Evolutionary conservation across 2,797 vertebrate species (phyloP).

Genomic region (Gymnoscopelus braueri): DNA sequence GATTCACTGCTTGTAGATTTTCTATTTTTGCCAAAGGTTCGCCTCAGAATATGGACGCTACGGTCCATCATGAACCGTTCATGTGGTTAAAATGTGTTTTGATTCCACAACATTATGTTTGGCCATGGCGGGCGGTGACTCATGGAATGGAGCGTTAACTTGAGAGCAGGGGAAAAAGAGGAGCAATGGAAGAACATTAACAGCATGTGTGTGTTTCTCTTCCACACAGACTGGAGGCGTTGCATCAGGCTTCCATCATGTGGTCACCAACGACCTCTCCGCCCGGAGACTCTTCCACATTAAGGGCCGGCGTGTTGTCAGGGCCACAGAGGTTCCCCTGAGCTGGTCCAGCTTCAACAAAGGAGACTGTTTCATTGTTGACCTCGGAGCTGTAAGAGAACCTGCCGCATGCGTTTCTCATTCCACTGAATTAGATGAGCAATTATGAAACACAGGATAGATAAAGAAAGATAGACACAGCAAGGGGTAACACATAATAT

Average conservation of each 20-base stretch:
- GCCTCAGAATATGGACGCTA: neutral
- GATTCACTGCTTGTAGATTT: no score
- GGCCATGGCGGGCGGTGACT: conserved; percentile 17
- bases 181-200: conserved; percentile 5
- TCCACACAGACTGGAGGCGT: conserved; percentile 85
- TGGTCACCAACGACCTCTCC: conserved; percentile 88
- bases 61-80: conserved; percentile 11
- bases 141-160: conserved; percentile 13
- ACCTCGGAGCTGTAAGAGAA: conserved; percentile 86
- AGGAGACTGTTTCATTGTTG: conserved; percentile 92
- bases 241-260: conserved; percentile 89
- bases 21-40: no score
- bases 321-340: conserved; percentile 88
- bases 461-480: no score
- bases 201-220: conserved; percentile 9
- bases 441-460: no score
- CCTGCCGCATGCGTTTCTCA: no score
- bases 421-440: no score
- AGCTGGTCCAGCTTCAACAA: conserved; percentile 90
- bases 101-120: conserved; percentile 4
- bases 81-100: no score
- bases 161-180: neutral
- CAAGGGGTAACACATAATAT: no score
- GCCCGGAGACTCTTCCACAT: conserved; percentile 87
- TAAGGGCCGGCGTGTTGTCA: conserved; percentile 89